Conservation (phyloP, 2,113 vertebrate genomes). For the Phylloscopus whistleri region DNA sequence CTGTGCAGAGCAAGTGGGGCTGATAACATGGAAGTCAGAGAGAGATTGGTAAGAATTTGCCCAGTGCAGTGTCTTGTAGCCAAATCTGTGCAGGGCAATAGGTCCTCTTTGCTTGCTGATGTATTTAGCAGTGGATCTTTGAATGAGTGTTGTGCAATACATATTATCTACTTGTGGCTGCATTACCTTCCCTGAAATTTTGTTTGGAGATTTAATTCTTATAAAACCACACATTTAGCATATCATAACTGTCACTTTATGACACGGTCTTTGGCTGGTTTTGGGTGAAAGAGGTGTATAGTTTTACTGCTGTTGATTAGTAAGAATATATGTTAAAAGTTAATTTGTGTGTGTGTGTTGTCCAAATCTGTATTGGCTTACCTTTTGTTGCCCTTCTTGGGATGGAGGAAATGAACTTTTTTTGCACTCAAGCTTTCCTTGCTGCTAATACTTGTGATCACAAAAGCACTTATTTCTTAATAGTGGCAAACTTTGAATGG, state of each 20-base stretch:
- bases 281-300: neutral
- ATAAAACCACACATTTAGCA: rapidly evolving
- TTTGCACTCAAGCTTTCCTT: neutral
- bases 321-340: neutral
- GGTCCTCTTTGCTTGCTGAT: neutral
- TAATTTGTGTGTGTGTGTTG: neutral
- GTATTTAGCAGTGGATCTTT: neutral
- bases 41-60: neutral
- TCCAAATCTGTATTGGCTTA: neutral
- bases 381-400: neutral
- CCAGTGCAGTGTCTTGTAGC: neutral
- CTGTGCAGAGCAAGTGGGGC: neutral
- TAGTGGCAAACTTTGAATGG: neutral
- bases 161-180: neutral
- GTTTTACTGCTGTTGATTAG: neutral
- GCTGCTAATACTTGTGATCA: neutral
- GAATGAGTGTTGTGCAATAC: neutral
- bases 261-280: neutral
- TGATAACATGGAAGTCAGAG: neutral
- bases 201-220: neutral
- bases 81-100: neutral
- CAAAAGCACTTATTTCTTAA: neutral
- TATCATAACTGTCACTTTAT: neutral
- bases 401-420: neutral
- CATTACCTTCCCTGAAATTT: neutral